phyloP scores from a whole-genome alignment of 2,113 vertebrate genomes.

The Urocolius indicus region DNA sequence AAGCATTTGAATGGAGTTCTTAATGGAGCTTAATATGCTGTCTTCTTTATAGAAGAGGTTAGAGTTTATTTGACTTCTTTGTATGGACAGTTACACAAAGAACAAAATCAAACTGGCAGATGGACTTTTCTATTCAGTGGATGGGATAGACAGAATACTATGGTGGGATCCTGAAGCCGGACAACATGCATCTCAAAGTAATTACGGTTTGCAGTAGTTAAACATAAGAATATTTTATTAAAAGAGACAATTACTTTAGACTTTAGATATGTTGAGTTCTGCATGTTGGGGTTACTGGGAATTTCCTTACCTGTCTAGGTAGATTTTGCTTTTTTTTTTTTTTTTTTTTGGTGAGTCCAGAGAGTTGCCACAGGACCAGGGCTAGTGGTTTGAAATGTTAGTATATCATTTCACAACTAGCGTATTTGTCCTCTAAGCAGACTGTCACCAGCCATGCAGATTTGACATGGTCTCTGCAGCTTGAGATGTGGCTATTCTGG shows the following conservation, averaged over 20 bases:
- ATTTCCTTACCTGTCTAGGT: neutral
- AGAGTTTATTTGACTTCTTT: neutral
- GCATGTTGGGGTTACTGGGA: neutral
- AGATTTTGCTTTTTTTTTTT: neutral
- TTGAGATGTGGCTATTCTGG: neutral
- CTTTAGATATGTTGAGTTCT: neutral
- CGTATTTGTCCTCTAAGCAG: neutral
- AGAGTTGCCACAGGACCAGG: neutral
- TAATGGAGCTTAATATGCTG: neutral
- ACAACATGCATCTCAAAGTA: neutral
- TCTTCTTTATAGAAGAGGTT: neutral
- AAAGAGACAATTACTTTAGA: neutral
- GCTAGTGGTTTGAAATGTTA: neutral
- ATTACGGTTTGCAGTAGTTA: neutral
- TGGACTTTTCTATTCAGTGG: neutral
- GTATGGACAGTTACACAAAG: neutral
- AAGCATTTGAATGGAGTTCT: neutral
- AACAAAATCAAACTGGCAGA: neutral
- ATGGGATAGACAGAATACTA: accelerated
- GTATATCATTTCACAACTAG: neutral
- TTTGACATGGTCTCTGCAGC: neutral
- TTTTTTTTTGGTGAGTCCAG: neutral
- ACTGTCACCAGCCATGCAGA: accelerated
- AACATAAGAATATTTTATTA: neutral
- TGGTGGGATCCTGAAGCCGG: neutral